Percentiles rank a stretch among this genome's conserved stretches.
phyloP scores from a whole-genome alignment of 1,140 invertebrate genomes.

The Antheraea mylitta region DNA sequence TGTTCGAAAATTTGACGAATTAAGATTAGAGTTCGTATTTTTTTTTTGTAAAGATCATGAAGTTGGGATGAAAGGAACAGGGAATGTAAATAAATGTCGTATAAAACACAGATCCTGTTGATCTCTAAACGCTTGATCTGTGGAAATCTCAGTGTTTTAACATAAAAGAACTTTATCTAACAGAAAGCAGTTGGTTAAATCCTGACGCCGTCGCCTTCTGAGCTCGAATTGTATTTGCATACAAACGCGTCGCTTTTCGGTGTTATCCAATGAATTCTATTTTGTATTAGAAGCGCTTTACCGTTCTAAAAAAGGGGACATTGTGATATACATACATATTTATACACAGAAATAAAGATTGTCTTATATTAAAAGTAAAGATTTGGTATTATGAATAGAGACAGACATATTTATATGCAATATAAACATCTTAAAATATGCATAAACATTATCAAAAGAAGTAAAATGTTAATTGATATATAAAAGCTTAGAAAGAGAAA shows the following conservation, averaged over 20 bases:
- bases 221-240: conserved; percentile 10
- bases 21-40: too few species aligned
- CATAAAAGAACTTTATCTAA: conserved; percentile 9
- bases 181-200: conserved; percentile 1
- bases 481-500: too few species aligned
- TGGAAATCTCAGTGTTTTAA: conserved; percentile 1
- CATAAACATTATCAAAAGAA: too few species aligned
- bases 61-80: not conserved
- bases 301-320: not conserved
- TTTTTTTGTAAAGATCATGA: too few species aligned
- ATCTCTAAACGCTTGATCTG: conserved; percentile 7
- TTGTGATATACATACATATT: too few species aligned
- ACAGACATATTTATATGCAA: too few species aligned
- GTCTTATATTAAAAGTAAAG: too few species aligned
- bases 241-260: conserved; percentile 4
- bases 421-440: too few species aligned
- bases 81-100: not conserved
- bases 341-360: too few species aligned
- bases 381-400: too few species aligned
- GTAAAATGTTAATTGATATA: too few species aligned
- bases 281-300: not conserved
- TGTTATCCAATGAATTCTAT: not conserved
- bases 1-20: too few species aligned
- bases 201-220: not conserved
- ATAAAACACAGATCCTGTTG: not conserved